phyloP scores from a whole-genome alignment of 2,797 vertebrate genomes.

The Gouania willdenowi region DNA sequence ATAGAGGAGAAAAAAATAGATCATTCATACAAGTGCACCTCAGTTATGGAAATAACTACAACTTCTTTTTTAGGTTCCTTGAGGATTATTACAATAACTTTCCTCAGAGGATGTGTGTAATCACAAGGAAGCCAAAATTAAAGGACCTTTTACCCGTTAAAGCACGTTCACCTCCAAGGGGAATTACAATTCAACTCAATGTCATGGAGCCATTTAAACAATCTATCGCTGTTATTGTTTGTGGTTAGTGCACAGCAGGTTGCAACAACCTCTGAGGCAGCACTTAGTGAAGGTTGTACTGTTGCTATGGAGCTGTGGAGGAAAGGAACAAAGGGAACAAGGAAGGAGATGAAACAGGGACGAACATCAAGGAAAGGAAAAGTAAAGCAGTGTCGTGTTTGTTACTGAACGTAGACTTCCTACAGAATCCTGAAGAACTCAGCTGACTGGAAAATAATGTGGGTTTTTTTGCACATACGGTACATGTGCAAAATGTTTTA shows the following conservation, averaged over 20 bases:
- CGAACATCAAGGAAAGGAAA: slow-evolving; percentile 10
- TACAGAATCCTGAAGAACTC: slow-evolving; percentile 7
- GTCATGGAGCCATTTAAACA: slow-evolving; percentile 38
- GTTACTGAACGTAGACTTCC: slow-evolving; percentile 17
- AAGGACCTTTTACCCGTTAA: slow-evolving; percentile 27
- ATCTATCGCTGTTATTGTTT: slow-evolving; percentile 54
- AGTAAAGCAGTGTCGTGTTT: slow-evolving; percentile 17
- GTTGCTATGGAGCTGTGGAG: slow-evolving; percentile 54
- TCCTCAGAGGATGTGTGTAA: slow-evolving; percentile 16
- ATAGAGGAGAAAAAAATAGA: too few relatives aligned
- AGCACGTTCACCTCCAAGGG: slow-evolving; percentile 26
- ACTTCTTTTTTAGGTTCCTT: too few relatives aligned
- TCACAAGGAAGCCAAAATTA: slow-evolving; percentile 25
- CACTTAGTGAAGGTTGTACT: slow-evolving; percentile 50
- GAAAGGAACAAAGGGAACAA: slow-evolving; percentile 23
- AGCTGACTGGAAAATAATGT: too few relatives aligned
- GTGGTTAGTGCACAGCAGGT: slow-evolving; percentile 36
- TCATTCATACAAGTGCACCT: too few relatives aligned
- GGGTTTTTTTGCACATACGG: too few relatives aligned
- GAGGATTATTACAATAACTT: too few relatives aligned
- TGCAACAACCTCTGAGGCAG: slow-evolving; percentile 46
- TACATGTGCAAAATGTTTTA: too few relatives aligned
- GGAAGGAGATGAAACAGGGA: slow-evolving; percentile 6
- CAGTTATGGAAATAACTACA: too few relatives aligned
- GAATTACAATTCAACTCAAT: slow-evolving; percentile 53